Conservation (phyloP, 1,140 invertebrate species). For the Apis florea region DNA sequence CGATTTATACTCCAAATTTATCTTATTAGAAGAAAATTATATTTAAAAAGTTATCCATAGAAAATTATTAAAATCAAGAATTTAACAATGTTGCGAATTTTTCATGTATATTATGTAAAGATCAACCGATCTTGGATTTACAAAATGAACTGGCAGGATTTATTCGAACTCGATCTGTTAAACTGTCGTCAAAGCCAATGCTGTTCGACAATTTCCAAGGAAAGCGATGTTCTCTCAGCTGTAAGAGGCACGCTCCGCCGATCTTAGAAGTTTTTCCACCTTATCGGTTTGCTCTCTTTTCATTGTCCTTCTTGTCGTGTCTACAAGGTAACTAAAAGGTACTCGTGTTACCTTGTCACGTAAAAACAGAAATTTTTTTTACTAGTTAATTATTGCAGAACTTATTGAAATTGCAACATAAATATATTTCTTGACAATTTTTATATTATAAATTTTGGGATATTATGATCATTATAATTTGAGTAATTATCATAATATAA, state of each 20-base stretch:
- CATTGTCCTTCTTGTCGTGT: slow-evolving; percentile 24
- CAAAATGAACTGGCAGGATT: background rate
- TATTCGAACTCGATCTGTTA: background rate
- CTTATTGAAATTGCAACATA: slow-evolving; percentile 3
- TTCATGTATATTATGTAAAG: too few species aligned
- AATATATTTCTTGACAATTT: too few species aligned
- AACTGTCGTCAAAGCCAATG: background rate
- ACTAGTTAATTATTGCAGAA: background rate
- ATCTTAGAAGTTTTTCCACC: slow-evolving; percentile 53
- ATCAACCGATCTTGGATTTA: background rate
- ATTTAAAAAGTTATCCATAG: too few species aligned
- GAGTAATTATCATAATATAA: too few species aligned
- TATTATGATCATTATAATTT: too few species aligned
- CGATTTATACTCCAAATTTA: too few species aligned
- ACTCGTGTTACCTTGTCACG: slow-evolving; percentile 2
- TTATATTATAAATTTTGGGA: too few species aligned
- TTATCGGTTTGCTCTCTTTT: slow-evolving; percentile 52
- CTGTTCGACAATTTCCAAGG: slow-evolving; percentile 35
- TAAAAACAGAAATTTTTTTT: slow-evolving; percentile 16
- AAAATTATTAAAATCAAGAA: too few species aligned
- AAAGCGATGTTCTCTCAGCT: slow-evolving; percentile 37
- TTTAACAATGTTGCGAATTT: too few species aligned
- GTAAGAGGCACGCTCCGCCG: slow-evolving; percentile 45
- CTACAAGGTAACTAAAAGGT: slow-evolving; percentile 5
- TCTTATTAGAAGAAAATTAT: too few species aligned